These are phyloP conservation scores for Heliconius hewitsoni DNA, from an alignment of 1,140 invertebrate genomes.

Conservation along the genomic window DNA sequence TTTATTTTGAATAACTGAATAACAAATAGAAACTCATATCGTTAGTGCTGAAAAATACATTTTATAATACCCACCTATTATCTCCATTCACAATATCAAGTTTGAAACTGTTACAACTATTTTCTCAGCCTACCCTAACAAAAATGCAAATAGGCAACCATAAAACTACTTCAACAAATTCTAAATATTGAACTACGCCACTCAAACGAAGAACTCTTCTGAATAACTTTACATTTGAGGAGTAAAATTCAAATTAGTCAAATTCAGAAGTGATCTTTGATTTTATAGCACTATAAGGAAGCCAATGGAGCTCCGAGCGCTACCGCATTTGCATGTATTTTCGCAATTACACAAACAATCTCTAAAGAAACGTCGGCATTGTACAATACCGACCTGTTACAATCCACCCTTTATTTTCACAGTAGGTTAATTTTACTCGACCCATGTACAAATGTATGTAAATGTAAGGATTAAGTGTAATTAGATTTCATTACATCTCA, in stretches of 20 bases:
- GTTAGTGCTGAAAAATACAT: no score
- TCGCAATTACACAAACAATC: background rate
- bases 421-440: background rate
- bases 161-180: background rate
- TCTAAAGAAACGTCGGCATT: conserved; percentile 4
- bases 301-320: background rate
- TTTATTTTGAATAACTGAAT: no score
- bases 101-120: background rate
- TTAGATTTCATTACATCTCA: conserved; percentile 9
- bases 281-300: conserved; percentile 2
- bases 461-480: conserved; percentile 16
- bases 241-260: conserved; percentile 3
- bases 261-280: conserved; percentile 2
- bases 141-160: background rate
- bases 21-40: background rate
- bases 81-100: no score
- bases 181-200: background rate
- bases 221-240: background rate
- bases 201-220: background rate
- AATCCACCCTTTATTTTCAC: background rate
- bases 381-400: background rate
- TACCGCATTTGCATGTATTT: conserved; percentile 3
- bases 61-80: no score
- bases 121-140: background rate
- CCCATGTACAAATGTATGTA: conserved; percentile 12